Evolutionary conservation across 2,888 invertebrate genomes (phyloP), one percentile per base, ranked within the genome.

Genomic region (Neria commutata): DNA sequence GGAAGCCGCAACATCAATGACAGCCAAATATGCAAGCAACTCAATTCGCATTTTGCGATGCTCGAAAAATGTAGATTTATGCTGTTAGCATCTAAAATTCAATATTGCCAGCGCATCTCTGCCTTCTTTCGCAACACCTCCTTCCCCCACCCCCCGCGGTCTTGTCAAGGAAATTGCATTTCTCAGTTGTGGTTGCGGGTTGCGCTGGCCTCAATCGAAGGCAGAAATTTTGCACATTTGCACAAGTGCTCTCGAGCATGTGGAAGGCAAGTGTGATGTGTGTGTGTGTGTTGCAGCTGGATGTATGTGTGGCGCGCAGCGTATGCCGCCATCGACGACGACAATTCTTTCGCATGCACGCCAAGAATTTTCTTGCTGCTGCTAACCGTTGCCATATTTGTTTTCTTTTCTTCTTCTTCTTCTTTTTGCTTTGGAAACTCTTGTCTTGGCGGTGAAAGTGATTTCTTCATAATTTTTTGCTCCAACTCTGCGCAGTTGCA

Each of bases 401-500:
- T 37, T 37, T 37, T 37, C 8, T 37, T 37, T 37, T 37, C n/a
- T 37, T 37, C 37, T n/a, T 37, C n/a, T n/a, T 29, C 6, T 29
- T 8, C 37, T 37, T 8, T n/a, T 37, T n/a, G n/a, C n/a, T n/a
- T n/a, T n/a, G n/a, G n/a, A n/a, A n/a, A n/a, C n/a, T n/a, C n/a
- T n/a, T n/a, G n/a, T n/a, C n/a, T 37, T 6, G 4, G 11, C n/a
- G 59, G 72, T 54, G 72, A 75, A 74, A 75, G 73, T 75, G 73
- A 75, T 73, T 75, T 75, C 75, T 75, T n/a, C n/a, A n/a, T 73
- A 70, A 75, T 73, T 74, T 74, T 64, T 65, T 64, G 65, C 62
- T 69, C 37, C 8, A 47, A 47, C 23, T 48, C 24, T 24, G 45
- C n/a, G n/a, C n/a, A n/a, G n/a, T n/a, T n/a, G 49, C 3, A 29